phyloP scores from a whole-genome alignment of 1,140 invertebrate genomes.

The Trichonephila clavata region DNA sequence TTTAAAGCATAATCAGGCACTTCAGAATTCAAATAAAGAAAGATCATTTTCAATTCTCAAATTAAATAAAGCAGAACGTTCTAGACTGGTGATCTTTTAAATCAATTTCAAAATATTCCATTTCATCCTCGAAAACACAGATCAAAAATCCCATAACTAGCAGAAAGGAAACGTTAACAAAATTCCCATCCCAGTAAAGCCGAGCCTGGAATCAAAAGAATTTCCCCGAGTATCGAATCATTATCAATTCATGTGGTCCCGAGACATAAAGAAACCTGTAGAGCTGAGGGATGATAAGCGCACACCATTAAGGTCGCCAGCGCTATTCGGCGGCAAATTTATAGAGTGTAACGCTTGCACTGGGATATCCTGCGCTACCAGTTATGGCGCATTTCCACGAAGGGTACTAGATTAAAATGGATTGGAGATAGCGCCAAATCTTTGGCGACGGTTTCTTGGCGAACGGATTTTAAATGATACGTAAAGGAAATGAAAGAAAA shows the following conservation, averaged over 20 bases:
- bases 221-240: conserved; percentile 25
- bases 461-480: not conserved
- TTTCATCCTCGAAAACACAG: too few species aligned
- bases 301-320: conserved; percentile 64
- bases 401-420: conserved; percentile 62
- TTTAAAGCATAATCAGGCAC: too few species aligned
- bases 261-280: conserved; percentile 74
- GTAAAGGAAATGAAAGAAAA: not conserved
- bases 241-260: conserved; percentile 48
- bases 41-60: too few species aligned
- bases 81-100: too few species aligned
- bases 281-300: conserved; percentile 73
- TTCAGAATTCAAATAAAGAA: too few species aligned
- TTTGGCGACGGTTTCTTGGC: not conserved
- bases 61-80: too few species aligned
- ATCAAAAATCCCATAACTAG: not conserved
- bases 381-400: conserved; percentile 69
- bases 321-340: conserved; percentile 75
- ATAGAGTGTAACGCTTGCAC: conserved; percentile 75
- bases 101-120: too few species aligned
- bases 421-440: not conserved
- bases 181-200: not conserved
- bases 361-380: conserved; percentile 65
- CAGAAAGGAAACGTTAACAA: not conserved
- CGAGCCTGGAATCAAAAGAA: not conserved